Evolutionary conservation across 2,888 invertebrate species (phyloP).

Genomic region (Teleogryllus oceanicus): DNA sequence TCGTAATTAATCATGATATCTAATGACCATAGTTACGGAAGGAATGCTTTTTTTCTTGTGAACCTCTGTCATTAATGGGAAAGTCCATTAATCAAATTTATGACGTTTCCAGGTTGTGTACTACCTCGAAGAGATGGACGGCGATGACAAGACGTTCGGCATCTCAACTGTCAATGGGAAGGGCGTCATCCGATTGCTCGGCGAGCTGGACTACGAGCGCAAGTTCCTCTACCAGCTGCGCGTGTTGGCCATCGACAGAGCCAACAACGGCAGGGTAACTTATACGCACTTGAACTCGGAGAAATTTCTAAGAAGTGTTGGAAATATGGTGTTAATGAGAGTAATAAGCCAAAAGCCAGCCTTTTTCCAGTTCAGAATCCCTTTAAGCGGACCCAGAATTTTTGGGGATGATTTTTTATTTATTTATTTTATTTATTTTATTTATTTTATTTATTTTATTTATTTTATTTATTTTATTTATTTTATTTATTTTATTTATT

Average conservation of each 20-base stretch:
- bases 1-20: no score
- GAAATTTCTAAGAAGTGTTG: no score
- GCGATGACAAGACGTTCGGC: constrained; percentile 71
- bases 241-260: constrained; percentile 77
- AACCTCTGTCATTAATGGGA: not conserved
- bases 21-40: not conserved
- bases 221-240: constrained; percentile 83
- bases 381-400: no score
- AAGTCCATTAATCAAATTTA: not conserved
- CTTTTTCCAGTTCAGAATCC: no score
- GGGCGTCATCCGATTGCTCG: constrained; percentile 73
- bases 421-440: no score
- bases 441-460: no score
- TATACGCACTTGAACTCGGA: no score
- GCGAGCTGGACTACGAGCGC: constrained; percentile 77
- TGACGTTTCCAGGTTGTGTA: constrained; percentile 64
- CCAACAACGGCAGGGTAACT: constrained; percentile 51
- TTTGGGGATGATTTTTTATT: no score
- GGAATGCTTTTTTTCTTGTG: not conserved
- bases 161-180: constrained; percentile 81
- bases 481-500: no score
- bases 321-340: no score
- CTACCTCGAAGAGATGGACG: constrained; percentile 76
- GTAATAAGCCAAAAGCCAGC: no score
- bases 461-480: no score